Base-by-base conservation (phyloP, 2,113 vertebrate species). In the Eclectus roratus region DNA sequence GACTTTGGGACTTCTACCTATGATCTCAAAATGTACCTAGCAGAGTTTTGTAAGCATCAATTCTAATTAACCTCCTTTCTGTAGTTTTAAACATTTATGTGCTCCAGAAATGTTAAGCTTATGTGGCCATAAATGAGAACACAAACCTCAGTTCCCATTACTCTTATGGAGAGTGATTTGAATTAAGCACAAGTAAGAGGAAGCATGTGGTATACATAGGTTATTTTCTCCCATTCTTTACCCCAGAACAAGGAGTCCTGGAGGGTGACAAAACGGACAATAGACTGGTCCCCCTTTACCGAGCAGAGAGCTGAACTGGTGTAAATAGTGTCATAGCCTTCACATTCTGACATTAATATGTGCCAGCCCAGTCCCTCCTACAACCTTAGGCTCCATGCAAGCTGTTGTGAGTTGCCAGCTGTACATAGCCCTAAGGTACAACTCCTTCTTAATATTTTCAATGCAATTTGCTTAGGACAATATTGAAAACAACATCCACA, bases 401-500 rank as follows among this genome's bases (percentile, higher is more conserved):
- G 24, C 35, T 79, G 12, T 19, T 81, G 64, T 55, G 33, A 68
- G 49, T 56, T n/a, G 25, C 70, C n/a, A 80, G 33, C 41, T 76
- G 61, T 37, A 55, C 27, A 12, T 20, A 56, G 49, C n/a, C 70
- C 65, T 41, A 41, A 81, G 41, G 24, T 60, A 49, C 24, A 71
- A 37, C 6, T 81, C 17, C 33, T 94, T 43, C 88, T 82, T 80
- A 44, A 76, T 78, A 1, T 68, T 72, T 93, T 96, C 35, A 77
- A 10, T 25, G 17, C 8, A 65, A n/a, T 70, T 94, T 88, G 9
- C 63, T 72, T 73, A 85, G 41, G 56, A 91, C 53, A 88, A 49
- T 89, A 85, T 65, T 80, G 79, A 85, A 76, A 94, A 52, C 28
- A 74, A 7, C 12, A 69, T 72, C 91, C 47, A 65, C 90, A 88